phyloP scores from a whole-genome alignment of 2,113 vertebrate genomes.

The Tragelaphus scriptus region DNA sequence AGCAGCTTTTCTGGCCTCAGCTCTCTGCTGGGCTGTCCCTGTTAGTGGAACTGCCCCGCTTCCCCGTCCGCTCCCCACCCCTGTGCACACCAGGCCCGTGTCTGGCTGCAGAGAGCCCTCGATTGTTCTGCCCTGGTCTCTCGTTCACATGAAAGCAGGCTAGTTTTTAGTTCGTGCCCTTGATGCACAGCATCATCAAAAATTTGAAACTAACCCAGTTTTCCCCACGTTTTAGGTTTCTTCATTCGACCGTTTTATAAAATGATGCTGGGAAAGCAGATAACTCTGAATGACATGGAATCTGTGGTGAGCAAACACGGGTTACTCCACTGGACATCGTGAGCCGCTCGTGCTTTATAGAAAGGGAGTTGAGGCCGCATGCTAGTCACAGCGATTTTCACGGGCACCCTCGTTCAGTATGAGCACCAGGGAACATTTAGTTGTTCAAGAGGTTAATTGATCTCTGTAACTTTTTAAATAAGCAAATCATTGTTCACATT shows the following conservation, averaged over 20 bases:
- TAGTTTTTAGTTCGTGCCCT: not conserved
- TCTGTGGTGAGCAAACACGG: constrained; percentile 88
- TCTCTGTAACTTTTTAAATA: not conserved
- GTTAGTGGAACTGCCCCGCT: fast-evolving
- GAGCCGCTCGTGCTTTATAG: fast-evolving
- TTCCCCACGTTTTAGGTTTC: constrained; percentile 83
- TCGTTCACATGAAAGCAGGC: not conserved
- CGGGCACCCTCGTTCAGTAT: fast-evolving
- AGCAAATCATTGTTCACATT: not conserved
- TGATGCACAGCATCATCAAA: not conserved
- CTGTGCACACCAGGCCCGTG: not conserved
- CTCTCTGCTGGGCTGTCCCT: fast-evolving
- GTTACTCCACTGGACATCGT: fast-evolving
- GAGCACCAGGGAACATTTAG: not conserved
- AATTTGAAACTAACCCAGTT: not conserved
- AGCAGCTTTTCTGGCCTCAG: not conserved
- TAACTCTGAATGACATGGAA: constrained; percentile 97
- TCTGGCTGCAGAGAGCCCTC: fast-evolving
- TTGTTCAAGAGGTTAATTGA: not conserved
- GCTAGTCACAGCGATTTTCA: not conserved
- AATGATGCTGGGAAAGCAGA: constrained; percentile 98
- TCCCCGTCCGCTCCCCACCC: fast-evolving
- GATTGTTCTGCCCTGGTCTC: not conserved
- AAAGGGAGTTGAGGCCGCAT: fast-evolving
- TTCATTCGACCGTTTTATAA: constrained; percentile 98